Base-by-base conservation (phyloP, 2,888 invertebrate species). In the Phengaris arion region DNA sequence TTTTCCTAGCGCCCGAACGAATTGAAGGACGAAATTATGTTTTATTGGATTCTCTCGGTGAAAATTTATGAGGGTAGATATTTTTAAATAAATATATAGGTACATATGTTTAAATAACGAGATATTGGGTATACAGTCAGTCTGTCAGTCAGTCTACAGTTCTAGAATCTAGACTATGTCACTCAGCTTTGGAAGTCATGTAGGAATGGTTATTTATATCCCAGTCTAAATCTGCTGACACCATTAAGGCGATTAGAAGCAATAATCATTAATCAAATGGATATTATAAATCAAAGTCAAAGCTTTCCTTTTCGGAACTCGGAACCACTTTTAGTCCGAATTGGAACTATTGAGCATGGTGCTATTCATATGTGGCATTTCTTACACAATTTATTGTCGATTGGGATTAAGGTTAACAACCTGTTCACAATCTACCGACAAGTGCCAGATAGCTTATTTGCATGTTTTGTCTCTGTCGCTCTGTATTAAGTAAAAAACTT, bases 1-100 rank as follows among this genome's bases (percentile, higher is more conserved):
- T 80, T 80, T 78, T 79, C 70, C 70, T 22, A 76, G 74, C 77
- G 77, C 76, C 77, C 69, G 74, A 75, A 74, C 68, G 74, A 77
- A 74, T 76, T 79, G 76, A 74, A 77, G 76, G 75, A 76, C 57
- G 77, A 75, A 77, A 78, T 77, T 80, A 76, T 78, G 77, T 79
- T 78, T 77, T 52, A 51, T 70, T 70, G 12, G 13, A 70, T 70
- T 64, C 22, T 9, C 22, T 9, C 22, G 22, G 59, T 10, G 59
- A 64, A 64, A 35, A 15, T 57, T 35, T 10, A 64, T 35, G 10
- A 9, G 8, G 8, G 15, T 57, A 8, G 8, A 15, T n/a, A 57
- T 64, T 4, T 64, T 64, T 22, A 22, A 35, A 22, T 22, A 57
- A 15, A 57, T 57, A 57, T 9, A 15, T 35, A 35, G 35, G 2